Percentiles rank a stretch among this genome's conserved stretches.
Conservation (phyloP, 2,113 vertebrate genomes). For the Brachyistius frenatus region DNA sequence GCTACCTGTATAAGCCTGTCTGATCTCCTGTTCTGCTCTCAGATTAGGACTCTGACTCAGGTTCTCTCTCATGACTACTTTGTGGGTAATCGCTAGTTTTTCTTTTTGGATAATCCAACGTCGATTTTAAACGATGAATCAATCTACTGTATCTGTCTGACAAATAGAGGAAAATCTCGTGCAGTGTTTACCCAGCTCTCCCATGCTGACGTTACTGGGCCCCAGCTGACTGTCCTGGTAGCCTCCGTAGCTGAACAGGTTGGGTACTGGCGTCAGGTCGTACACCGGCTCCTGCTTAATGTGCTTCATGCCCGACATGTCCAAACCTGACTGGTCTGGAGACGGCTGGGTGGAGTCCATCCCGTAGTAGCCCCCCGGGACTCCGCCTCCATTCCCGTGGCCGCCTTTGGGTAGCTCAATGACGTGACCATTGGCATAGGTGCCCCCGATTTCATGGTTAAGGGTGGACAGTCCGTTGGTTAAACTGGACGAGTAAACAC, state of each 20-base stretch:
- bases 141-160: background rate
- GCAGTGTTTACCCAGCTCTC: constrained; percentile 90
- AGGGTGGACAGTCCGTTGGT: constrained; percentile 92
- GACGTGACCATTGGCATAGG: constrained; percentile 93
- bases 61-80: constrained; percentile 34
- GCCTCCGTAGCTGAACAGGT: constrained; percentile 97
- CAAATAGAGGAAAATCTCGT: background rate
- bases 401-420: constrained; percentile 94
- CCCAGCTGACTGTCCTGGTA: constrained; percentile 96
- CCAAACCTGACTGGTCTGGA: constrained; percentile 97
- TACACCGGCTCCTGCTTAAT: constrained; percentile 99
- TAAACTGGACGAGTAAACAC: constrained; percentile 93
- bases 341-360: constrained; percentile 97
- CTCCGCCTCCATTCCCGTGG: constrained; percentile 73
- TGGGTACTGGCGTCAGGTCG: constrained; percentile 97
- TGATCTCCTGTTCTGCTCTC: constrained; percentile 61
- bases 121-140: constrained; percentile 16
- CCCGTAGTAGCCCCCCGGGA: constrained; percentile 88
- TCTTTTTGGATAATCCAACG: constrained; percentile 11
- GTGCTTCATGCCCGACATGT: constrained; percentile 98
- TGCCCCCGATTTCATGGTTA: constrained; percentile 90
- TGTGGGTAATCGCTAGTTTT: constrained; percentile 34
- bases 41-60: constrained; percentile 67
- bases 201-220: constrained; percentile 90
- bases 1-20: constrained; percentile 63